Conservation (phyloP, 1,140 invertebrate species). For the Hycleus phaleratus region DNA sequence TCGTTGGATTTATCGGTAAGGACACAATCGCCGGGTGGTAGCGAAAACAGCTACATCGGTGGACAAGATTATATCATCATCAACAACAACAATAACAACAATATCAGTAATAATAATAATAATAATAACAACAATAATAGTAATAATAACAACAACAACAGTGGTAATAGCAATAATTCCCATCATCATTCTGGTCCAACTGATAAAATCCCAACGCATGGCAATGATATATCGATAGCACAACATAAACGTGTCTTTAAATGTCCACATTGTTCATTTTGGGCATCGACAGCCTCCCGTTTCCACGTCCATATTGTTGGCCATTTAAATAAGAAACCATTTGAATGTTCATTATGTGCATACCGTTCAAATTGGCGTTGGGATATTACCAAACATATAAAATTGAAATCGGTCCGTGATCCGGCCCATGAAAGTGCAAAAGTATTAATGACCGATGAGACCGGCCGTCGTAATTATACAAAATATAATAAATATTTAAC, state of each 20-base stretch:
- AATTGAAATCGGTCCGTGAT: constrained; percentile 77
- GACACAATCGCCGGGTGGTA: constrained; percentile 33
- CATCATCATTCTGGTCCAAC: constrained; percentile 18
- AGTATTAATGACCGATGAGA: constrained; percentile 85
- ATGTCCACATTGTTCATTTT: constrained; percentile 84
- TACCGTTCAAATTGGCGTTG: constrained; percentile 92
- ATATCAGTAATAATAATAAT: background rate
- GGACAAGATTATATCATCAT: constrained; percentile 13
- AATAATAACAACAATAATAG: constrained; percentile 17
- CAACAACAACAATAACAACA: background rate
- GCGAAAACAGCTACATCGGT: constrained; percentile 31
- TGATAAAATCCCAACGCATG: constrained; percentile 40
- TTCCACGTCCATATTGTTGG: constrained; percentile 91
- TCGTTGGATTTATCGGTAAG: constrained; percentile 33
- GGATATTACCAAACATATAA: constrained; percentile 94
- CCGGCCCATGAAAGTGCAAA: constrained; percentile 66
- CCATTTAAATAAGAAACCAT: constrained; percentile 86
- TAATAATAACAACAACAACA: constrained; percentile 27
- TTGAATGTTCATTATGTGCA: constrained; percentile 88
- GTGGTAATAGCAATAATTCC: background rate
- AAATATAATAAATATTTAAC: constrained; percentile 85
- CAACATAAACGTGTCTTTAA: constrained; percentile 61
- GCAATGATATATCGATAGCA: constrained; percentile 39
- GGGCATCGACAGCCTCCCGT: constrained; percentile 82
- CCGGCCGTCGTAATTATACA: constrained; percentile 81